Base-by-base conservation (phyloP, 1,140 invertebrate genomes). In the Glossosoma conforme region DNA sequence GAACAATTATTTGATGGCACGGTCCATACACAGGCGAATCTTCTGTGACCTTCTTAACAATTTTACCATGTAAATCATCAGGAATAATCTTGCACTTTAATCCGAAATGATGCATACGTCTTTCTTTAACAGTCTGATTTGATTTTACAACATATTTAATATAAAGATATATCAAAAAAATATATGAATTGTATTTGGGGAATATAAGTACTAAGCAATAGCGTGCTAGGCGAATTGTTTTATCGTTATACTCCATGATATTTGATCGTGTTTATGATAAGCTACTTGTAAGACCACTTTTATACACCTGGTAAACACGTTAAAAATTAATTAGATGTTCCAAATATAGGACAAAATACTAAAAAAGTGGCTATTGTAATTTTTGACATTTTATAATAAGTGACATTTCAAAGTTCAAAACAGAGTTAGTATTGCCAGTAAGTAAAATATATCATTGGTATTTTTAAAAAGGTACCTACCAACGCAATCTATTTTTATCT, bases 1-100 rank as follows among this genome's bases (percentile, higher is more conserved):
- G 56, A 2, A 58, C 48, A 24, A 58, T 52, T 20, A 58, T 44
- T 52, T 52, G 38, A 28, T 54, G 56, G 25, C 32, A n/a, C 10
- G 15, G 32, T 42, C 15, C n/a, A 35, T 47, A 44, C 8, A n/a
- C 25, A 10, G n/a, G n/a, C 11, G 2, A 25, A n/a, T n/a, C n/a
- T 32, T 13, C 2, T n/a, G n/a, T 24, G 30, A 37, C 19, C 37
- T 3, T 17, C 9, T 44, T 30, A 8, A 48, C 47, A 21, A 58
- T 32, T 18, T 43, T 44, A 8, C 11, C 21, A 15, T 50, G 40
- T 9, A 58, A 18, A 19, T 58, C 46, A 3, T 50, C 42, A 3
- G 56, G 56, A 30, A 58, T 43, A 28, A 46, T 44, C 24, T 44
- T 46, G 40, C 21, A 33, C 30, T 18, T 36, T 17, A 50, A 53